These are phyloP conservation scores for Penelope pileata DNA, from an alignment of 2,113 vertebrate species.

Conservation along the genomic window DNA sequence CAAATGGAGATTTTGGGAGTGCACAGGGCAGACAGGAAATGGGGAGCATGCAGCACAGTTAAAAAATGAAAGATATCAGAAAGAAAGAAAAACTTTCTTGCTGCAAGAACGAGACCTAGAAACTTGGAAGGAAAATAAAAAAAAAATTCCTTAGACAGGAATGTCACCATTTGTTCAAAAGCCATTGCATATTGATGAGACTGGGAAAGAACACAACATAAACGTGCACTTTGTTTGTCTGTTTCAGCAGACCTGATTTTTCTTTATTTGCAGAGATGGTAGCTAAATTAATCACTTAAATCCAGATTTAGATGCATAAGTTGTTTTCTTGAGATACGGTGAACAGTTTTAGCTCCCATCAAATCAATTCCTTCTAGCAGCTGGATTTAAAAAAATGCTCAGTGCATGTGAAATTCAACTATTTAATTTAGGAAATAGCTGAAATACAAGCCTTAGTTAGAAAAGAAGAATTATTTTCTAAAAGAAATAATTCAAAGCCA, in stretches of 20 bases:
- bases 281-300: not conserved
- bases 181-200: not conserved
- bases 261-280: not conserved
- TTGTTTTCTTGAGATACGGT: not conserved
- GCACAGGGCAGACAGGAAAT: not conserved
- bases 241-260: not conserved
- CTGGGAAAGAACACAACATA: not conserved
- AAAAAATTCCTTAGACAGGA: not conserved
- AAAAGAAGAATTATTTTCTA: not conserved
- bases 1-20: not conserved
- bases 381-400: not conserved
- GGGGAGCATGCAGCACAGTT: not conserved
- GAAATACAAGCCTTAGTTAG: not conserved
- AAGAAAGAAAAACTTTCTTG: not conserved
- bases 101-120: not conserved
- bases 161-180: not conserved
- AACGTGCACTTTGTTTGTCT: not conserved
- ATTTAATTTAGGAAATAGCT: not conserved
- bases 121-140: not conserved
- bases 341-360: not conserved
- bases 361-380: not conserved
- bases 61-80: not conserved
- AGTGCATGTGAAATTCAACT: not conserved
- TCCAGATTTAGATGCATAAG: not conserved
- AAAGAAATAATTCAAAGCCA: not conserved